phyloP scores from a whole-genome alignment of 2,797 vertebrate species.

The Artibeus jamaicensis region DNA sequence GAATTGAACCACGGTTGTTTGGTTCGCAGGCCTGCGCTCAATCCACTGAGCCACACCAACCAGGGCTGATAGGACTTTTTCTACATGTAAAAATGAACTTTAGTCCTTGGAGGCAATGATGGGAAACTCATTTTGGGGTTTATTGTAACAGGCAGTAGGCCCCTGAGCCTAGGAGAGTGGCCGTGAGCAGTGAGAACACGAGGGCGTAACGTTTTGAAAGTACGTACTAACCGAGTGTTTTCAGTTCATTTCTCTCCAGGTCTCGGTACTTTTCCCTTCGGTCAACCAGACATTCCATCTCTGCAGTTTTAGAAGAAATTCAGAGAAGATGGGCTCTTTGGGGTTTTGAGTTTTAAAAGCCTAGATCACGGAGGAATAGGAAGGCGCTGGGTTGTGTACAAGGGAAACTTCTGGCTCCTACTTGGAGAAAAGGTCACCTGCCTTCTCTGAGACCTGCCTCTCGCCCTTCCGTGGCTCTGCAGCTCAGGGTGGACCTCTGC shows the following conservation, averaged over 20 bases:
- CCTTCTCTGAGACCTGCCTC: too few relatives aligned
- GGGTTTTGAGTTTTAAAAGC: neutral
- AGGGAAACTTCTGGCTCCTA: neutral
- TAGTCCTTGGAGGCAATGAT: neutral
- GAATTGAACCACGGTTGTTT: too few relatives aligned
- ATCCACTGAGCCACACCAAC: too few relatives aligned
- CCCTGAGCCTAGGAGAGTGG: neutral
- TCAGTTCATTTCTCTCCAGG: neutral
- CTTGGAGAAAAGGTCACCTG: neutral
- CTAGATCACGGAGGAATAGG: neutral
- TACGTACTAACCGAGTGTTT: neutral
- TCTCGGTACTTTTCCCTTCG: neutral
- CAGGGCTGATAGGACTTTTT: neutral
- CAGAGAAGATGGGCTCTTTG: neutral
- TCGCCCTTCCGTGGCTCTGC: neutral
- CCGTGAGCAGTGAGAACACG: accelerated
- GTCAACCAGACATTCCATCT: neutral
- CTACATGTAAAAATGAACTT: neutral
- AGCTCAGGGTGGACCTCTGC: neutral
- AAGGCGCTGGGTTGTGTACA: neutral
- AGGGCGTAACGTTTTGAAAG: accelerated
- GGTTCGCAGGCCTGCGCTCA: too few relatives aligned
- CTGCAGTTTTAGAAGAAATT: neutral
- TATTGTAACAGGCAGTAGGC: neutral
- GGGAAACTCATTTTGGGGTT: neutral